Evolutionary conservation across 2,888 invertebrate species (phyloP), one percentile per base, ranked within the genome.

Genomic region (Muscina levida): DNA sequence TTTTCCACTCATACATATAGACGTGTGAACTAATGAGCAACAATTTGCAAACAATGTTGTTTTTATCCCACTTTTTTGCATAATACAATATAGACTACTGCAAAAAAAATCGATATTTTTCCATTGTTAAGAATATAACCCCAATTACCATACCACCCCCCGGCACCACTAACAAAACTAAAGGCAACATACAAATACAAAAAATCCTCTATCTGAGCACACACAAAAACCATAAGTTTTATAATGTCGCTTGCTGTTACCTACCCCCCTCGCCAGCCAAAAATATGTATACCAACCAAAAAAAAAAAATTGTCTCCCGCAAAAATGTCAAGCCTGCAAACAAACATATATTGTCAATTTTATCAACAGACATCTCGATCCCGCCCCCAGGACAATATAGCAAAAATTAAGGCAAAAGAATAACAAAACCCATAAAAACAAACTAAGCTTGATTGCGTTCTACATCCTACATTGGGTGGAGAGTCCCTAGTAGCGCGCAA

Each of bases 171-270:
- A 31, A 31, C 8, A 31, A 31, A 31, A 31, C 31, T 31, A 31
- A 31, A 31, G 3, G 8, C 8, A 31, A 3, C 31, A 31, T 31
- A 8, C 31, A 31, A 31, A 5, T 31, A n/a, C n/a, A 44, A 44
- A 2, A 44, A 44, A 15, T 15, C 53, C 24, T 2, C 24, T 79
- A 76, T 76, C 79, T 72, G 76, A 76, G 72, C 65, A 24, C 53
- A 24, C 70, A 53, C 53, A 24, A 53, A 74, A 57, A 42, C 70
- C 65, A 78, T 73, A 71, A 79, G 71, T 74, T 73, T 46, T 46
- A 39, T 68, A 65, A 56, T 70, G 67, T 42, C 26, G 56, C 62
- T n/a, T n/a, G n/a, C n/a, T n/a, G n/a, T n/a, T n/a, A n/a, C n/a
- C n/a, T n/a, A n/a, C n/a, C n/a, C n/a, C n/a, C n/a, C n/a, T n/a